Base-by-base conservation (phyloP, 1,140 invertebrate species). In the Kradibia gibbosae region DNA sequence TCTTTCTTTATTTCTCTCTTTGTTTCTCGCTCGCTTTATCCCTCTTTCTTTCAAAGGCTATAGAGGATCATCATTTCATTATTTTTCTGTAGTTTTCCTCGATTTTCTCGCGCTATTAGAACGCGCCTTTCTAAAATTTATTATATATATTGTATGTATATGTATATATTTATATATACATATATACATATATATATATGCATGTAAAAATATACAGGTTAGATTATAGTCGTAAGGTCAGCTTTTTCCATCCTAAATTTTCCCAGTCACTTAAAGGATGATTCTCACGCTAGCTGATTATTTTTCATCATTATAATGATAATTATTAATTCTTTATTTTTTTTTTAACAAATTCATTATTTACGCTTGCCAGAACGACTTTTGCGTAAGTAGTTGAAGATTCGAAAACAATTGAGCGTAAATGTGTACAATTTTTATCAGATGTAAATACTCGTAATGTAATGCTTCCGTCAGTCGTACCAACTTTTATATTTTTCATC, bases 161-260 rank as follows among this genome's bases (percentile, higher is more conserved):
- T 55, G 55, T 73, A 3, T 53, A 55, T 53, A 73, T 81, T 3
- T 75, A 55, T 81, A 39, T 70, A 75, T 80, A 2, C 53, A 25
- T 80, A 71, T 80, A 67, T 80, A n/a, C 75, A 53, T 76, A 81
- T 57, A 70, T 76, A 77, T 87, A 85, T 86, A 84, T 88, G 85
- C 88, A 89, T 90, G 89, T 89, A 90, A 90, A 90, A 90, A 90
- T 90, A 90, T 90, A 90, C 89, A 89, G 88, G 85, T 90, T 89
- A 88, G 85, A 84, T 89, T 87, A 88, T 89, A 88, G 85, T 88
- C 85, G 87, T 89, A 87, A 87, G 86, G 87, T 88, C 88, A 87
- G 85, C 88, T 89, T 88, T 85, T 81, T 77, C 55, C 80, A 62
- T 84, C 80, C 82, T 86, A 87, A 83, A 82, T 78, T 87, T 85